Base-by-base conservation (phyloP, 2,888 invertebrate species). In the Gymnocheta viridis region DNA sequence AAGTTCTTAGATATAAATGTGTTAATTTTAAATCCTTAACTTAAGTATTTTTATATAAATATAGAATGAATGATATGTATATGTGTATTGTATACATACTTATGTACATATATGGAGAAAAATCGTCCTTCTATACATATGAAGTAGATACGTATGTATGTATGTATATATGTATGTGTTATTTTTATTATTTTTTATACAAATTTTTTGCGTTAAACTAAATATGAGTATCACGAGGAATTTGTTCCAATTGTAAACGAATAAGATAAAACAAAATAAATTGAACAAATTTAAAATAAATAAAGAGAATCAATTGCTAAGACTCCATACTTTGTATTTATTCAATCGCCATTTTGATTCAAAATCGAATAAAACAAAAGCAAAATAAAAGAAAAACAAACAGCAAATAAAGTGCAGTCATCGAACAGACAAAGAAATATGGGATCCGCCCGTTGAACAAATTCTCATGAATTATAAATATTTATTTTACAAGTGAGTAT, bases 401-500 rank as follows among this genome's bases (percentile, higher is more conserved):
- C n/a, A 51, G 54, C 64, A 66, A 62, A 24, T 27, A n/a, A 22
- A 38, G 17, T 54, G 51, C 58, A 64, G 62, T 70, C 54, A 76
- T 73, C 60, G 17, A 24, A 66, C 66, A 82, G 54, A 73, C 82
- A 82, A 83, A 74, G 66, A 56, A 76, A 80, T 82, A 49, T 85
- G 86, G 86, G 85, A 86, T 82, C 73, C 86, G 74, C 82, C 80
- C 76, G 78, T 80, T 74, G 24, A 78, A 78, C 76, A 78, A 82
- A 76, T 86, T 86, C 86, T 60, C 86, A 86, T 86, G 81, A 80
- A 82, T 70, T 74, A 79, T 58, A 82, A 79, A 83, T 76, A 70
- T 70, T 79, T 83, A 29, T 73, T 49, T 47, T 22, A 56, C 56
- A 44, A 19, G 7, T n/a, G 12, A 10, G n/a, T 7, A 2, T 51